Evolutionary conservation across 2,888 invertebrate genomes (phyloP), one percentile per base, ranked within the genome.

Genomic region (Rhamphomyia laevipes): DNA sequence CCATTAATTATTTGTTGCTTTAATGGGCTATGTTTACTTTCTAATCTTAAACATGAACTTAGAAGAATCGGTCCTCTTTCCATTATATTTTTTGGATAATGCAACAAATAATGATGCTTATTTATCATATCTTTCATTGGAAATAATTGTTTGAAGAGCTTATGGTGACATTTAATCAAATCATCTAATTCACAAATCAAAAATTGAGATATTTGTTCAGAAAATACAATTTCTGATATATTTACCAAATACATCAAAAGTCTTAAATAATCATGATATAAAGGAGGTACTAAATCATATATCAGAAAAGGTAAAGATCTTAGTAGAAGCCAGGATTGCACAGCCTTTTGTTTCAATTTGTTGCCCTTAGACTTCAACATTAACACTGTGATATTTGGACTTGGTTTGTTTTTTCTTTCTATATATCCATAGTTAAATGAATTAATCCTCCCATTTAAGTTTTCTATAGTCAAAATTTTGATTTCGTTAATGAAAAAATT

Each of bases 301-400:
- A 49, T 15, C 23, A 49, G 31, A 49, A 49, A 45, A 17, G 49
- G 49, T 18, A 49, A 21, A n/a, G 40, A 16, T 35, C 49, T 45
- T 13, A 49, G 18, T 13, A 49, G 16, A 16, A 49, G 16, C 49
- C 49, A 49, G 4, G 38, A n/a, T 17, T 46, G 46, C n/a, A 46
- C 46, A 27, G 46, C 46, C 40, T 38, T 40, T 27, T 40, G 40
- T 27, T 46, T 46, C 10, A 46, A 15, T 46, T 46, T 46, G 12
- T 46, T 46, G 17, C 9, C n/a, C 40, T n/a, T 40, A 4, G 30
- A 40, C 33, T 4, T 33, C 3, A 45, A n/a, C 45, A 45, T 45
- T 17, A n/a, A 13, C 7, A 7, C 15, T 21, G 46, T 46, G 13
- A 46, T 41, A 46, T 46, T 40, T 17, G 46, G 15, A 12, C 40